These are phyloP conservation scores for Iphiclides podalirius DNA, from an alignment of 2,888 invertebrate species.

Conservation along the genomic window DNA sequence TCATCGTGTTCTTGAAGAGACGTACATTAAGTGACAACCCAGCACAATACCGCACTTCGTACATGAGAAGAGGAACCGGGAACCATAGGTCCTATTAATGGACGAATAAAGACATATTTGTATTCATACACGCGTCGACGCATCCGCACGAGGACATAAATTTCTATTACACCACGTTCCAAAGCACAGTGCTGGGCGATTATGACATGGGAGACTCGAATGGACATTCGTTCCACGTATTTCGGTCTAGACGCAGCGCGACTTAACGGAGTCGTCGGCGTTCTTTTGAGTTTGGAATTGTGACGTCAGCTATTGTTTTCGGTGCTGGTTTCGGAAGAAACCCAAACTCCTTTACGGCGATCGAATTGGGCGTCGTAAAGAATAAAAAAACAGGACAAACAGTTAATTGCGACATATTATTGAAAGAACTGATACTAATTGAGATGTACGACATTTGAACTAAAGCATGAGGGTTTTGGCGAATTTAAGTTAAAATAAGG, in stretches of 20 bases:
- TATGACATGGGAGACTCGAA: not conserved
- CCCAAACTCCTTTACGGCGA: conserved; percentile 6
- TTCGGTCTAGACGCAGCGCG: conserved; percentile 3
- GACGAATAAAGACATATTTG: conserved; percentile 10
- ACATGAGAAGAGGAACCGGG: too few relatives aligned
- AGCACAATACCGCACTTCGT: not conserved
- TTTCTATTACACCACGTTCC: not conserved
- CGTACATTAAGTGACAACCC: too few relatives aligned
- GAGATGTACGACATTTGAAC: too few relatives aligned
- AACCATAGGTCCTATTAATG: too few relatives aligned
- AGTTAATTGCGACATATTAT: too few relatives aligned
- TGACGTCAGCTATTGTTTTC: conserved; percentile 22
- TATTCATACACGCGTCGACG: conserved; percentile 5
- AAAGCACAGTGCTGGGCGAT: not conserved
- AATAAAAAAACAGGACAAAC: conserved; percentile 12
- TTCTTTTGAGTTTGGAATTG: conserved; percentile 5
- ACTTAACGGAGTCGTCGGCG: conserved; percentile 15
- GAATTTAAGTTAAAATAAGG: too few relatives aligned
- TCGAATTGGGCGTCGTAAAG: conserved; percentile 14
- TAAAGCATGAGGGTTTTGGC: too few relatives aligned
- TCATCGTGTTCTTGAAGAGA: too few relatives aligned
- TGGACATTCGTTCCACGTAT: conserved; percentile 10
- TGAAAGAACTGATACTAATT: too few relatives aligned
- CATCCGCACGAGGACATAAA: conserved; percentile 15
- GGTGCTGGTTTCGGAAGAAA: conserved; percentile 8